Conservation (phyloP, 2,888 invertebrate genomes). For the Anodontia alba region DNA sequence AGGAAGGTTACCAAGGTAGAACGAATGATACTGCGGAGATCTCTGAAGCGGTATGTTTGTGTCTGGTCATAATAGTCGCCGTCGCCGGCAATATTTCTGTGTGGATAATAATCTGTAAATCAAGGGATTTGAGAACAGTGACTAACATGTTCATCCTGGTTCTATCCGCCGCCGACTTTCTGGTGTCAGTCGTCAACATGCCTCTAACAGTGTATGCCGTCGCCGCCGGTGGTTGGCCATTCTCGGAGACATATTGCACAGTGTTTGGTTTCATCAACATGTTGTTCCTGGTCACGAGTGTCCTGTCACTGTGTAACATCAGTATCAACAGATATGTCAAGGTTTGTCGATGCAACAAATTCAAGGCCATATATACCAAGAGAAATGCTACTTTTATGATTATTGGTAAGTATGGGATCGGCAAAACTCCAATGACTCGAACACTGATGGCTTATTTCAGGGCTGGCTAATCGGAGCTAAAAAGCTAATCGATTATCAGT, state of each 20-base stretch:
- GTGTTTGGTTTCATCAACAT: conserved; percentile 77
- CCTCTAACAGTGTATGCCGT: conserved; percentile 74
- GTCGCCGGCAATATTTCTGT: conserved; percentile 72
- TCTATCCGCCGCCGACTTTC: conserved; percentile 72
- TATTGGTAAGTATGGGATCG: conserved; percentile 67
- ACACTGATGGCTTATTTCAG: no score
- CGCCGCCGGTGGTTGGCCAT: conserved; percentile 65
- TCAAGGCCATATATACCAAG: conserved; percentile 71
- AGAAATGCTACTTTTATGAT: conserved; percentile 71
- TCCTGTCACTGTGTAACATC: conserved; percentile 81
- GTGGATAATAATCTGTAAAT: conserved; percentile 72
- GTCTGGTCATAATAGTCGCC: conserved; percentile 61
- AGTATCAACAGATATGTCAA: conserved; percentile 81
- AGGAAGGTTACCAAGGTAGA: no score
- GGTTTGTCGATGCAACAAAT: conserved; percentile 74
- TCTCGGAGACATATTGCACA: conserved; percentile 65
- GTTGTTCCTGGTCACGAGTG: conserved; percentile 79
- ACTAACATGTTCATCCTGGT: conserved; percentile 76
- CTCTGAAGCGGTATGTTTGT: conserved; percentile 45
- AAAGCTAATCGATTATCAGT: no score
- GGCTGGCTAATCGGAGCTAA: no score
- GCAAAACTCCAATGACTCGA: no score
- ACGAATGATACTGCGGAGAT: no score
- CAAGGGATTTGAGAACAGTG: conserved; percentile 61
- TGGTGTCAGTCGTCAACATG: conserved; percentile 79